Percentiles rank a stretch among this genome's conserved stretches.
phyloP scores from a whole-genome alignment of 2,113 vertebrate genomes.

The Motacilla alba region DNA sequence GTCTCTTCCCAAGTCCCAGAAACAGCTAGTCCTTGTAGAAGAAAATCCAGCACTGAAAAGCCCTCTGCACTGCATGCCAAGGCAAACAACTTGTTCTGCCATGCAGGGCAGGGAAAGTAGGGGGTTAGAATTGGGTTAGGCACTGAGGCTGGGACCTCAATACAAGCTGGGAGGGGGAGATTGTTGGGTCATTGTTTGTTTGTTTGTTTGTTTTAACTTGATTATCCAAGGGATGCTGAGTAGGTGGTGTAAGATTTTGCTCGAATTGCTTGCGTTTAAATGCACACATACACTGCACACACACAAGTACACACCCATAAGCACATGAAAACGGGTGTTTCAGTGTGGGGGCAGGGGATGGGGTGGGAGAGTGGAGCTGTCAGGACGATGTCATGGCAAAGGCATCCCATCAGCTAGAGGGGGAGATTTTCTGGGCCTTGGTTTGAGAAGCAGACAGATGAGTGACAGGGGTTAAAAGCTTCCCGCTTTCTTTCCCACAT shows the following conservation, averaged over 20 bases:
- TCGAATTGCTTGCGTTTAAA: background rate
- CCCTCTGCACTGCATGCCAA: background rate
- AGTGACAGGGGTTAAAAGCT: conserved; percentile 71
- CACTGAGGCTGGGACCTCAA: background rate
- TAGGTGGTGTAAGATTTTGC: background rate
- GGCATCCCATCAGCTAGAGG: conserved; percentile 34
- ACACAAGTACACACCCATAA: background rate
- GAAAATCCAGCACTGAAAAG: background rate
- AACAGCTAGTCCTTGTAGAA: background rate
- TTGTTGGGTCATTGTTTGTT: background rate
- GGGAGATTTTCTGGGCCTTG: conserved; percentile 4
- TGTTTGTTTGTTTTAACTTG: background rate
- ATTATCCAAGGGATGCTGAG: background rate
- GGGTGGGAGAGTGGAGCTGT: background rate
- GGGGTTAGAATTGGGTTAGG: background rate
- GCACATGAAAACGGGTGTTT: background rate
- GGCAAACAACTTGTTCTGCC: background rate
- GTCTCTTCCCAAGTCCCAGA: conserved; percentile 7
- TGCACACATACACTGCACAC: background rate
- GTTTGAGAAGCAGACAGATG: conserved; percentile 55
- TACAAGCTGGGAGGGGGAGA: background rate
- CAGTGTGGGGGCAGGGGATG: background rate
- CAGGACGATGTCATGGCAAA: conserved; percentile 24
- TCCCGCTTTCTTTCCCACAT: conserved; percentile 26
- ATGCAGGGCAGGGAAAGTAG: background rate